Evolutionary conservation across 2,888 invertebrate species (phyloP), one percentile per base, ranked within the genome.

Genomic region (Poecilus cupreus): DNA sequence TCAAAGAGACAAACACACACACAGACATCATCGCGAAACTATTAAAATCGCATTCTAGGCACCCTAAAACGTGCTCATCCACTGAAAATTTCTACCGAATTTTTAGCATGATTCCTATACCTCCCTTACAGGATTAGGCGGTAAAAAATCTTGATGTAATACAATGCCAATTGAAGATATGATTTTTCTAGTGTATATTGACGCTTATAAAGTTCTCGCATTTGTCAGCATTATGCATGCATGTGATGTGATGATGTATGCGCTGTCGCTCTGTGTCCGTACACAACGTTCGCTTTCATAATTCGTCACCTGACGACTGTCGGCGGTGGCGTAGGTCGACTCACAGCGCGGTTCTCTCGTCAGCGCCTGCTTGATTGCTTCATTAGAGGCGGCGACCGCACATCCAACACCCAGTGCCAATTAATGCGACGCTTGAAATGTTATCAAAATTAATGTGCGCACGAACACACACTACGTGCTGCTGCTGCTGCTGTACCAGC

Each of bases 351-450:
- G 43, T 82, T 82, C 83, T 83, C 82, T 79, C 83, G 83, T 84
- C 84, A 84, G 82, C 82, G 84, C 83, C 83, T 85, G 83, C 85
- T 85, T 86, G 86, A 86, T 86, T 87, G 86, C 87, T 87, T 86
- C 86, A 87, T 87, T 87, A 87, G 86, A 72, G 68, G 20, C 70
- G 32, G 51, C 39, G 54, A 72, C 80, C 85, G 84, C 85, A 85
- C 85, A 86, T 86, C 86, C 86, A 85, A 85, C 85, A 85, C 85
- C 39, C 85, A 85, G 83, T 85, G 85, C 85, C 86, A 87, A 87
- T 87, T 87, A 87, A 85, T 85, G 85, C 83, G 84, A 83, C 84
- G 85, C 85, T 84, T 85, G 85, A 86, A 86, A 86, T 86, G 85
- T 85, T 86, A 86, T 86, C 85, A 86, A 86, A 86, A 85, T 86